Percentiles rank a stretch among this genome's conserved stretches.
phyloP scores from a whole-genome alignment of 1,140 invertebrate genomes.

The Macrocentrus cingulum region DNA sequence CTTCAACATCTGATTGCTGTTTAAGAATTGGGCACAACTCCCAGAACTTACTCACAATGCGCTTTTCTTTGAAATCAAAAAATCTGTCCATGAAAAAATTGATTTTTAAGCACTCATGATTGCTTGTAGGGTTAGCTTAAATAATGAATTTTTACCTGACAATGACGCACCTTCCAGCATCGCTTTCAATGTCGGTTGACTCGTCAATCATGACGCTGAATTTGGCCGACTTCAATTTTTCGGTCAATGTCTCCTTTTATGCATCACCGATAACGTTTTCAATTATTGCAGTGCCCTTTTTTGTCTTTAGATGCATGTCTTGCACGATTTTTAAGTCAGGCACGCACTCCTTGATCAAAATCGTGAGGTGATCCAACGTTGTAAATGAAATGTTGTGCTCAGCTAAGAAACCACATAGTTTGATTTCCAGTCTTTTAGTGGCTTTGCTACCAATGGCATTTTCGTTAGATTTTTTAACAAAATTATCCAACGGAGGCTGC shows the following conservation, averaged over 20 bases:
- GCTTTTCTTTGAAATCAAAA: conserved; percentile 33
- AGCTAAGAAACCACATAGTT: conserved; percentile 7
- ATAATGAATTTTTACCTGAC: conserved; percentile 7
- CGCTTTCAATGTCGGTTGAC: conserved; percentile 29
- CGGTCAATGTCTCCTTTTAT: not conserved
- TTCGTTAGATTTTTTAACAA: too few species aligned
- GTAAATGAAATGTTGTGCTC: conserved; percentile 11
- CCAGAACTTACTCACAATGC: conserved; percentile 42
- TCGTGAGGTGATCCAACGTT: not conserved
- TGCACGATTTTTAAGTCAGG: not conserved
- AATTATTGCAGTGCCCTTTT: conserved; percentile 10
- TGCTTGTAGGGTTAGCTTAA: not conserved
- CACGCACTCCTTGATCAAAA: conserved; percentile 4
- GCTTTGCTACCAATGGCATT: too few species aligned
- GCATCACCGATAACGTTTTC: conserved; percentile 10
- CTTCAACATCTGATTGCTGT: conserved; percentile 26
- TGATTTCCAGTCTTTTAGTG: conserved; percentile 7
- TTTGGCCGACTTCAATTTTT: conserved; percentile 1
- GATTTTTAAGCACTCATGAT: conserved; percentile 9
- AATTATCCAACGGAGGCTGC: too few species aligned
- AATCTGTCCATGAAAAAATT: conserved; percentile 31
- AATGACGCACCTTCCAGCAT: conserved; percentile 25
- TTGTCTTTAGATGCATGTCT: conserved; percentile 1
- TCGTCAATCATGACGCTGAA: conserved; percentile 27
- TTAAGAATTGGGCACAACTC: conserved; percentile 39